Percentiles rank a stretch among this genome's conserved stretches.
Conservation (phyloP, 1,140 invertebrate genomes). For the Leptonema lineaticorne region DNA sequence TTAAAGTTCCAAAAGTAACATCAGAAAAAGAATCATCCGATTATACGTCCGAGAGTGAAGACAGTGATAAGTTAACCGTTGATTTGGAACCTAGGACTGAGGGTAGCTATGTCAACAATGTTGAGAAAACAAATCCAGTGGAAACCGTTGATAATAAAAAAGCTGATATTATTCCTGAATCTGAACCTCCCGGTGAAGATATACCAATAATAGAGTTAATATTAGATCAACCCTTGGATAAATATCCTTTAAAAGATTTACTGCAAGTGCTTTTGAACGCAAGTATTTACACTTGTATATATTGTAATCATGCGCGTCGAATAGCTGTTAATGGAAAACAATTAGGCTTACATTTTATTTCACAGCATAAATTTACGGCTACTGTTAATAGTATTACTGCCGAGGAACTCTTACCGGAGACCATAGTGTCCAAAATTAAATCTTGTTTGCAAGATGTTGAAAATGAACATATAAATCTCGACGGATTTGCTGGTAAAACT, state of each 20-base stretch:
- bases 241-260: slow-evolving; percentile 68
- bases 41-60: slow-evolving; percentile 59
- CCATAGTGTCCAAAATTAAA: slow-evolving; percentile 67
- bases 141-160: slow-evolving; percentile 41
- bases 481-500: slow-evolving; percentile 60
- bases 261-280: slow-evolving; percentile 70
- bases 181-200: slow-evolving; percentile 57
- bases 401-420: slow-evolving; percentile 70
- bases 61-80: slow-evolving; percentile 59
- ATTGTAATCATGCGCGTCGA: slow-evolving; percentile 79
- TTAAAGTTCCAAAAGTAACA: slow-evolving; percentile 55
- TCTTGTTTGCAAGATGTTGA: slow-evolving; percentile 63
- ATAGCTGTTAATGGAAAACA: slow-evolving; percentile 81
- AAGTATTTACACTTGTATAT: slow-evolving; percentile 70
- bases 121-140: slow-evolving; percentile 11
- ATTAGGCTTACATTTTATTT: slow-evolving; percentile 72
- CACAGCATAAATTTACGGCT: slow-evolving; percentile 72
- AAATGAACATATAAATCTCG: slow-evolving; percentile 68
- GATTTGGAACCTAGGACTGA: slow-evolving; percentile 33
- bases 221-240: slow-evolving; percentile 71
- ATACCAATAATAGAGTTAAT: slow-evolving; percentile 69
- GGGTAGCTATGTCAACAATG: not conserved
- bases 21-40: slow-evolving; percentile 56
- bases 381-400: slow-evolving; percentile 71
- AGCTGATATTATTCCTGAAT: slow-evolving; percentile 32